phyloP scores from a whole-genome alignment of 1,140 invertebrate species.

The Monomorium pharaonis region DNA sequence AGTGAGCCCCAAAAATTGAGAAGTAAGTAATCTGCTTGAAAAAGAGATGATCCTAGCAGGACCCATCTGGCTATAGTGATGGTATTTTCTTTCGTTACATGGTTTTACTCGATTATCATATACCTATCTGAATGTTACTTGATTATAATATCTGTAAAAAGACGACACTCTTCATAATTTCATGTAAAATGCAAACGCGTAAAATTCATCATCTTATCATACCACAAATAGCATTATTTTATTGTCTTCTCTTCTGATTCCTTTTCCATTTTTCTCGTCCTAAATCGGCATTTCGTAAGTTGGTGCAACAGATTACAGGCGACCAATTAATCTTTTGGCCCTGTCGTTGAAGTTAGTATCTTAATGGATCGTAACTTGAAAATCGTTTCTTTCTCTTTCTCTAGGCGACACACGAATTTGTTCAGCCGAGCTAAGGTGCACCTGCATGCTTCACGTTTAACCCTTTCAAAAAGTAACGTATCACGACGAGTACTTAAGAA shows the following conservation, averaged over 20 bases:
- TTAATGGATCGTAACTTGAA: background rate
- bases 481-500: background rate
- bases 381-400: too few species aligned
- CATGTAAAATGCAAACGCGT: background rate
- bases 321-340: background rate
- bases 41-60: background rate
- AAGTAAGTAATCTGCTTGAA: background rate
- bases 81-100: background rate
- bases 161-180: conserved; percentile 36
- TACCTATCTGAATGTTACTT: background rate
- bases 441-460: conserved; percentile 3
- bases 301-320: background rate
- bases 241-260: conserved; percentile 41
- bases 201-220: background rate
- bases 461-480: background rate
- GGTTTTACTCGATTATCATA: background rate
- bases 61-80: background rate
- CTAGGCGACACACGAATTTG: background rate
- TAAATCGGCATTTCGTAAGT: conserved; percentile 6
- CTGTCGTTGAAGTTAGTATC: background rate
- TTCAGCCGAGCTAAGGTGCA: background rate
- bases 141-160: background rate
- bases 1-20: background rate
- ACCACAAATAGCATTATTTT: conserved; percentile 13
- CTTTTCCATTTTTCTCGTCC: background rate